Evolutionary conservation across 2,888 invertebrate genomes (phyloP).

Genomic region (Siphlonurus alternatus): DNA sequence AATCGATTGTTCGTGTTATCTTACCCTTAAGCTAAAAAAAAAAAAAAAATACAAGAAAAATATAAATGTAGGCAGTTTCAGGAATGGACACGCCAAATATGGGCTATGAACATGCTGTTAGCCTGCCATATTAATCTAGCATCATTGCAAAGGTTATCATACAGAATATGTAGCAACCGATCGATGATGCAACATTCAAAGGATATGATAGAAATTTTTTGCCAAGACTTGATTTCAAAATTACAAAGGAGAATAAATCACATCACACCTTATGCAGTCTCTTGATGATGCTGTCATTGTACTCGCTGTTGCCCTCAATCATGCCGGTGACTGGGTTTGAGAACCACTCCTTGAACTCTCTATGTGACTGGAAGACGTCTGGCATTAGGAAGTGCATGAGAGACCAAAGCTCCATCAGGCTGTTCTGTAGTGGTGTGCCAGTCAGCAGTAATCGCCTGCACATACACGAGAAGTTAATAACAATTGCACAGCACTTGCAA

Average conservation of each 20-base stretch:
- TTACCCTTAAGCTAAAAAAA: too few species aligned
- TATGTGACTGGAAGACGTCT: slow-evolving; percentile 86
- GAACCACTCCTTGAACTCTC: slow-evolving; percentile 98
- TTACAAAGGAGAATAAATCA: slow-evolving; percentile 13
- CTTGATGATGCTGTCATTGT: slow-evolving; percentile 76
- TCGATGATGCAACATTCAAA: background rate
- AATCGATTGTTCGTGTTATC: too few species aligned
- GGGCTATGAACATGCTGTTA: background rate
- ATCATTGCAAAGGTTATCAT: background rate
- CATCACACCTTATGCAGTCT: slow-evolving; percentile 76
- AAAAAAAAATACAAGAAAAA: too few species aligned
- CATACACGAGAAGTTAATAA: slow-evolving; percentile 13
- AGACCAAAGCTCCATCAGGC: slow-evolving; percentile 93
- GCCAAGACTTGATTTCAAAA: background rate
- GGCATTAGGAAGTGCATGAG: slow-evolving; percentile 98
- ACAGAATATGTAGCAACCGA: background rate
- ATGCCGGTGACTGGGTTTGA: slow-evolving; percentile 91
- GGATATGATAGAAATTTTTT: too few species aligned
- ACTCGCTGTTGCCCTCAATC: slow-evolving; percentile 85
- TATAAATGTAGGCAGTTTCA: background rate
- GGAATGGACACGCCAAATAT: background rate
- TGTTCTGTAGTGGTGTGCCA: slow-evolving; percentile 91
- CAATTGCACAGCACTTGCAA: background rate
- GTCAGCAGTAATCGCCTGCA: slow-evolving; percentile 72
- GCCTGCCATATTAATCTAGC: background rate